Evolutionary conservation across 2,113 vertebrate genomes (phyloP), one percentile per base, ranked within the genome.

Genomic region (Channa argus): DNA sequence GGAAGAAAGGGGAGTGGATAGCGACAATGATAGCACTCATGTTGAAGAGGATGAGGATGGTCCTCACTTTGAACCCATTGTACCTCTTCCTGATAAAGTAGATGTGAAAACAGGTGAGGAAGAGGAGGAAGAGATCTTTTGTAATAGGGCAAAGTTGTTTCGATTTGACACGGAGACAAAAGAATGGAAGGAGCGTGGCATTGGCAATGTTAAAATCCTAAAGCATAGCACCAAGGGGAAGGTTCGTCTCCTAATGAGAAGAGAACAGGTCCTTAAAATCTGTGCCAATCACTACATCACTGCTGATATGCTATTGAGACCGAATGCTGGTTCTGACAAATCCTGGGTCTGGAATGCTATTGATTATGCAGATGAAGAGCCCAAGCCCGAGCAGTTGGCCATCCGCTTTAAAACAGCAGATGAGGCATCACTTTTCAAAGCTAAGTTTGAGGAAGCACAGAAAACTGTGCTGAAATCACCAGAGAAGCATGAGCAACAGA

Each of bases 251-350:
- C 85, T 99, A 24, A 99, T 99, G 98, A 96, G 98, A 86, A 95
- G 98, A 43, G 98, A 99, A 54, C 98, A 99, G 83, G 96, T 99
- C 24, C 88, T 99, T 34, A 99, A 99, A 88, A 98, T 99, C 68
- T 99, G 98, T 92, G 98, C 98, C 77, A 99, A 99, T 91, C 98
- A 99, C 90, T 99, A 98, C 67, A 97, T 99, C 77, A 98, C 90
- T 83, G 74, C 95, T 39, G 97, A 99, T 72, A 98, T 97, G 97
- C 94, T 95, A 15, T 89, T 99, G 39, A 95, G 95, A 86, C 96
- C 95, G 9, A 98, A 98, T 85, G 92, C 97, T 51, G 94, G 94
- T 11, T 99, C 97, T 36, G 98, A 99, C 83, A 98, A 95, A 83
- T 99, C 97, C 37, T 98, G 97, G 92, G 97, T 99, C 0, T 99